Percentiles rank a stretch among this genome's conserved stretches.
These are phyloP conservation scores for Ancistrus triradiatus DNA, from an alignment of 2,113 vertebrate genomes.

Conservation along the genomic window DNA sequence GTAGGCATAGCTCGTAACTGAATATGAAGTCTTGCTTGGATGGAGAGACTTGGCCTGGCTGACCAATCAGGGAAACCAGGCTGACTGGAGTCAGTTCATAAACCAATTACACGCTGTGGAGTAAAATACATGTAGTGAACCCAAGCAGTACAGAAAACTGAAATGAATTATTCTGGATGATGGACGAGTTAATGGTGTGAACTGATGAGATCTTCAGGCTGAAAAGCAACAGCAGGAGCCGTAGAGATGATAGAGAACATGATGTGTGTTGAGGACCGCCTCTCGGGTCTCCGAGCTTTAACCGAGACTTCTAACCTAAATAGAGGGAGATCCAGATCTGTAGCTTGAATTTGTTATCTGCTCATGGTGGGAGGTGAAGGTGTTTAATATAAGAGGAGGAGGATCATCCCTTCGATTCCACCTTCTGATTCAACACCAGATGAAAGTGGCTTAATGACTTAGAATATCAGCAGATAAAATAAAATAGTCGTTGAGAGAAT, in stretches of 20 bases:
- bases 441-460: too few species aligned
- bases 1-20: neutral
- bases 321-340: neutral
- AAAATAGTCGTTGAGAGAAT: too few species aligned
- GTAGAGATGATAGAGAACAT: slow-evolving; percentile 20
- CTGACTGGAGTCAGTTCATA: slow-evolving; percentile 5
- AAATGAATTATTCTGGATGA: neutral
- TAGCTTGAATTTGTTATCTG: neutral
- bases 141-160: neutral
- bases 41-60: slow-evolving; percentile 6
- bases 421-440: neutral
- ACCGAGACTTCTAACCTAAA: neutral
- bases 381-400: neutral
- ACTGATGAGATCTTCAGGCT: too few species aligned
- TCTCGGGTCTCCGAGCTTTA: neutral
- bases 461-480: too few species aligned
- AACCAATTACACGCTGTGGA: slow-evolving; percentile 8
- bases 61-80: neutral
- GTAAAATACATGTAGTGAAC: neutral
- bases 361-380: neutral
- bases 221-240: slow-evolving; percentile 4
- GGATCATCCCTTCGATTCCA: neutral
- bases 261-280: neutral
- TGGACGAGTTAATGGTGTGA: neutral
- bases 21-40: slow-evolving; percentile 10